Conservation (phyloP, 2,888 invertebrate genomes). For the Cantharis rufa region DNA sequence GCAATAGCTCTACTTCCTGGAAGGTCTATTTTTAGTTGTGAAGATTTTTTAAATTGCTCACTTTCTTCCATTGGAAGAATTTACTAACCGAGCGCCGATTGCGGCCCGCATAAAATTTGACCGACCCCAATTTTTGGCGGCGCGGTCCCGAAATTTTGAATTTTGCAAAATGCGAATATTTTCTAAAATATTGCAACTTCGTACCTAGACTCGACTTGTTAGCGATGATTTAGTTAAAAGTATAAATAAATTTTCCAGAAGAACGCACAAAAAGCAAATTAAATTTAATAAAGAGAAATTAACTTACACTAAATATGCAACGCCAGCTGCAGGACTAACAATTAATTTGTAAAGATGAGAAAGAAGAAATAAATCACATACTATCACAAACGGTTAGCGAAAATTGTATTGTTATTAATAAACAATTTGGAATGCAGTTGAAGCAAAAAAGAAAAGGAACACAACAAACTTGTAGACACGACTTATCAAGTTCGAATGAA, state of each 20-base stretch:
- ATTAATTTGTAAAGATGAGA: neutral
- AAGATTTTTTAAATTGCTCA: slow-evolving; percentile 20
- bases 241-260: neutral
- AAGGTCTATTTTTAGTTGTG: slow-evolving; percentile 29
- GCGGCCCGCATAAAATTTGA: neutral
- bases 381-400: neutral
- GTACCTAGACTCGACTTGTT: neutral
- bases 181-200: neutral
- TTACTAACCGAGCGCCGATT: neutral
- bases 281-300: neutral
- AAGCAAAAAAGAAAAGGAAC: slow-evolving; percentile 13
- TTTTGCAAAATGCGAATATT: neutral
- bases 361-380: neutral
- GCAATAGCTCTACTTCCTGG: slow-evolving; percentile 25
- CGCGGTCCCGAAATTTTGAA: neutral
- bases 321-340: neutral
- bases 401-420: neutral
- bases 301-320: neutral
- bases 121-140: neutral
- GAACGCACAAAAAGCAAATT: neutral
- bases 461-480: slow-evolving; percentile 25
- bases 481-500: slow-evolving; percentile 26
- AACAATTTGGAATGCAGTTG: neutral
- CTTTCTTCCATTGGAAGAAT: neutral
- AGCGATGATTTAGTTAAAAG: neutral